phyloP scores from a whole-genome alignment of 2,888 invertebrate species.

The Platerodrilus igneus region DNA sequence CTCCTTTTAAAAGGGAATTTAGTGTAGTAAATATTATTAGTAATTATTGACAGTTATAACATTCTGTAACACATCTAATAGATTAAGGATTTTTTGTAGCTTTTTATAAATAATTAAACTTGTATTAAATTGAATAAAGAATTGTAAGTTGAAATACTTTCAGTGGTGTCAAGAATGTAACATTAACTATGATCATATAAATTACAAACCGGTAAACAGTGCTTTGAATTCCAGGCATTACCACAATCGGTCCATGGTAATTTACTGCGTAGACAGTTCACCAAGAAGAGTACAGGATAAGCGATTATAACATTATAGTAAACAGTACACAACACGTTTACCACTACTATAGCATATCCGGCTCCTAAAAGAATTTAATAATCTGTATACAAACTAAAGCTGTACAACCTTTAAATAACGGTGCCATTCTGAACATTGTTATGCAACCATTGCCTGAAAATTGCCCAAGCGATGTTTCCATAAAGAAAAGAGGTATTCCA shows the following conservation, averaged over 20 bases:
- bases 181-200: no score
- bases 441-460: conserved; percentile 79
- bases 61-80: no score
- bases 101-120: no score
- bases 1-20: no score
- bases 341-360: conserved; percentile 75
- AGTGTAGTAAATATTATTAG: no score
- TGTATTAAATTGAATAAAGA: no score
- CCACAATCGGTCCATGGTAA: conserved; percentile 76
- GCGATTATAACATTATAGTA: conserved; percentile 84
- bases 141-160: no score
- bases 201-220: conserved; percentile 68
- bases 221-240: conserved; percentile 77
- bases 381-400: neutral
- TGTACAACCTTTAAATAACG: conserved; percentile 75
- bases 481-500: conserved; percentile 82
- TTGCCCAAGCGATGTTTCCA: conserved; percentile 84
- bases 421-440: conserved; percentile 73
- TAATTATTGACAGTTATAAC: no score
- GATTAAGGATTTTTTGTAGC: no score
- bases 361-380: conserved; percentile 58
- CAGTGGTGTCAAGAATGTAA: no score
- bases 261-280: conserved; percentile 60
- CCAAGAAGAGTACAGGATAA: conserved; percentile 78
- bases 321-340: conserved; percentile 74